Evolutionary conservation across 2,113 vertebrate genomes (phyloP).

Genomic region (Candoia aspera): DNA sequence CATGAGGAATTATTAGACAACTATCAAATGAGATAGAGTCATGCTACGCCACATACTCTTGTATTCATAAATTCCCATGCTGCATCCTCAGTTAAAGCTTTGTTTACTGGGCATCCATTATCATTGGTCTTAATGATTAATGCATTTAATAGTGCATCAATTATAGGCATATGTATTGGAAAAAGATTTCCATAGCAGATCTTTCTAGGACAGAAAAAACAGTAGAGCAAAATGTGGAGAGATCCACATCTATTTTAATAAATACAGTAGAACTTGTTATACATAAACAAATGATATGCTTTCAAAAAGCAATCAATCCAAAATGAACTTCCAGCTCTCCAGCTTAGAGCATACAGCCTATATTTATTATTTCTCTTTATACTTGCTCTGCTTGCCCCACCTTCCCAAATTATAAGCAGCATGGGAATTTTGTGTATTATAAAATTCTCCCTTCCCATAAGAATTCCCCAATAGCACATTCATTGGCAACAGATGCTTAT

Average conservation of each 20-base stretch:
- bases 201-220: slow-evolving; percentile 56
- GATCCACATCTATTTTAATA: slow-evolving; percentile 37
- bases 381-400: slow-evolving; percentile 32
- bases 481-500: slow-evolving; percentile 51
- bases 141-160: slow-evolving; percentile 59
- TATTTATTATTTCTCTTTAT: slow-evolving; percentile 9
- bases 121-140: slow-evolving; percentile 62
- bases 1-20: neutral
- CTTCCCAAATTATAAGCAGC: slow-evolving; percentile 42
- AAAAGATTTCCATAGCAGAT: slow-evolving; percentile 55
- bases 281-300: slow-evolving; percentile 48
- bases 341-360: slow-evolving; percentile 43
- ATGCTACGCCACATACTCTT: neutral
- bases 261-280: slow-evolving; percentile 31
- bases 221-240: slow-evolving; percentile 46
- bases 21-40: neutral
- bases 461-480: slow-evolving; percentile 57
- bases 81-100: slow-evolving; percentile 51
- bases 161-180: neutral
- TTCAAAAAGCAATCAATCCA: slow-evolving; percentile 44
- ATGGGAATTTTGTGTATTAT: slow-evolving; percentile 55
- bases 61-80: neutral
- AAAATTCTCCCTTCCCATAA: slow-evolving; percentile 60
- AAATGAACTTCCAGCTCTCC: slow-evolving; percentile 48
- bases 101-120: slow-evolving; percentile 60